Base-by-base conservation (phyloP, 2,113 vertebrate species). In the Desmodus rotundus region DNA sequence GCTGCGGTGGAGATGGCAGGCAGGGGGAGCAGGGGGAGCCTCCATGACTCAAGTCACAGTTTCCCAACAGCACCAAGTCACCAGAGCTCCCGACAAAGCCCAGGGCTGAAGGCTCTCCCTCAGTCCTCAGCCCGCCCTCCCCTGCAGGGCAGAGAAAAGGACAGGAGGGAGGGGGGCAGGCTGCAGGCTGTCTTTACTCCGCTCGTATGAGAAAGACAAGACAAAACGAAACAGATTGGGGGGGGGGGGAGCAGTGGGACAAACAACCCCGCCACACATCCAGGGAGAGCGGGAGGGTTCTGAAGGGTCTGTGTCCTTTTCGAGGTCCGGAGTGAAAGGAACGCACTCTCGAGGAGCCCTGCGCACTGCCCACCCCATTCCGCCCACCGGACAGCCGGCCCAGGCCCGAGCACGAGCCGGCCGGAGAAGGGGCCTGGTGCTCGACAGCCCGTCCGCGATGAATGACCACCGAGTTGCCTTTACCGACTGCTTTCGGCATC, bases 81-180 rank as follows among this genome's bases (percentile, higher is more conserved):
- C 50, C 20, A 43, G 50, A 52, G 22, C 7, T 38, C 61, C 50
- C 76, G 84, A 84, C 47, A 91, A 92, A 95, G 85, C 65, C 16
- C 77, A 96, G 67, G 52, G 90, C 14, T n/a, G 70, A 93, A 58
- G 77, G 81, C 67, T 95, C 76, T 58, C 87, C 50, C 80, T 89
- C 22, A 41, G 36, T 72, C 47, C 52, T 89, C 76, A 89, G 86
- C 45, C 65, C 72, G 77, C 50, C 74, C 90, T 83, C 36, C 76
- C 91, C 89, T 15, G 24, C 12, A 77, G 47, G 63, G 41, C n/a
- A 93, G 19, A 70, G 73, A n/a, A 80, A 58, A 14, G 36, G 17
- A 70, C 10, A 14, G 28, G 10, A 12, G 41, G 52, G 15, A 5
- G 31, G 74, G 12, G 41, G 68, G 52, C 15, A 3, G 38, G 33